phyloP scores from a whole-genome alignment of 2,797 vertebrate species.

The Brotula barbata region DNA sequence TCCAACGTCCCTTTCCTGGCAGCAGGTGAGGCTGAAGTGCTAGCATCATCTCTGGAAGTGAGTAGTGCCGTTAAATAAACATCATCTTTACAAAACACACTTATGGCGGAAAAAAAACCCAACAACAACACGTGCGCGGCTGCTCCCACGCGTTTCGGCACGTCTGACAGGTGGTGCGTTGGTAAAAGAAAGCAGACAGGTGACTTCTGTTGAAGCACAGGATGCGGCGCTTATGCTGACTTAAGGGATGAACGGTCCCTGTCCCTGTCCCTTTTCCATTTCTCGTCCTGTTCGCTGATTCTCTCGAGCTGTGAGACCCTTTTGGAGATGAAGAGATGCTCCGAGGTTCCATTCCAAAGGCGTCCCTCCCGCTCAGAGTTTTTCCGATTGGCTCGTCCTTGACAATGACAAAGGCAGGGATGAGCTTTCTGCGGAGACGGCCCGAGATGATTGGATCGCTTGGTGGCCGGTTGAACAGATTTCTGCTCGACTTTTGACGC shows the following conservation, averaged over 20 bases:
- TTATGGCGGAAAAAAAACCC: neutral
- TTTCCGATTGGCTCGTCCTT: conserved; percentile 2
- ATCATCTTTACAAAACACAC: conserved; percentile 13
- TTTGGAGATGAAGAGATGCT: conserved; percentile 34
- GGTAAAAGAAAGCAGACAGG: conserved; percentile 33
- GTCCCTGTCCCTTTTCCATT: conserved; percentile 31
- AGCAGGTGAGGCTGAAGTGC: conserved; percentile 31
- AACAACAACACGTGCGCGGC: conserved; percentile 11
- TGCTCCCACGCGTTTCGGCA: conserved; percentile 56
- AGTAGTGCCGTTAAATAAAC: conserved; percentile 14
- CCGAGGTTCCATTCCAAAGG: neutral
- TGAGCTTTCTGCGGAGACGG: conserved; percentile 2
- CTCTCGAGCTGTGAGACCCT: conserved; percentile 30
- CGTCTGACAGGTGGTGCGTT: conserved; percentile 64
- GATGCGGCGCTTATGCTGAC: conserved; percentile 18
- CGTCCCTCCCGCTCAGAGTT: conserved; percentile 3
- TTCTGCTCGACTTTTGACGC: conserved; percentile 47
- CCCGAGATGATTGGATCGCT: conserved; percentile 11
- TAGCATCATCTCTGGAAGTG: conserved; percentile 15
- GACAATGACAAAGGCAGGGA: conserved; percentile 10
- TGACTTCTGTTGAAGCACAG: neutral
- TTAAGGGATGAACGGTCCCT: conserved; percentile 15
- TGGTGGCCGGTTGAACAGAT: conserved; percentile 11
- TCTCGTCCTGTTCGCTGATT: conserved; percentile 27
- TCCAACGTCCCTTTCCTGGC: conserved; percentile 23